Evolutionary conservation across 2,888 invertebrate species (phyloP).

Genomic region (Trichopria drosophilae): DNA sequence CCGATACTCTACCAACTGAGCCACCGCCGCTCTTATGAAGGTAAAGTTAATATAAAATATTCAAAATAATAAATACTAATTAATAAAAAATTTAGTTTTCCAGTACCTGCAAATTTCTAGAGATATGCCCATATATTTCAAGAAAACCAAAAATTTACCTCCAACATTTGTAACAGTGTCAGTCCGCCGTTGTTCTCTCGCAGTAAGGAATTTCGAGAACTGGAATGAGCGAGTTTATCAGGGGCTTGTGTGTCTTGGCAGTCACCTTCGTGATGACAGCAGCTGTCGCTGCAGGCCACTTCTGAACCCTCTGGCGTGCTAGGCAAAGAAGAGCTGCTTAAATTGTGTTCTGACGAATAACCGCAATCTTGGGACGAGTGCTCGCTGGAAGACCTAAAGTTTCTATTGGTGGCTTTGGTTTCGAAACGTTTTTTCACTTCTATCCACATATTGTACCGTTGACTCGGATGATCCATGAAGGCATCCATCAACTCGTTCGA

Average conservation of each 20-base stretch:
- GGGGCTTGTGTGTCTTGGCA: constrained; percentile 49
- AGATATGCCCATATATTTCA: too few relatives aligned
- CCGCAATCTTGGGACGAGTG: constrained; percentile 79
- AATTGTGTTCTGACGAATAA: constrained; percentile 83
- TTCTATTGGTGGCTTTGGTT: constrained; percentile 61
- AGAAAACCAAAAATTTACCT: constrained; percentile 69
- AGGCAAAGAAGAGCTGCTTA: constrained; percentile 76
- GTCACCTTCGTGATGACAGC: constrained; percentile 74
- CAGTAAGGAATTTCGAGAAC: constrained; percentile 48
- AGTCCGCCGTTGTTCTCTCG: constrained; percentile 61
- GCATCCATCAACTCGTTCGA: constrained; percentile 47
- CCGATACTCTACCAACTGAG: too few relatives aligned
- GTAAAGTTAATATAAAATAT: too few relatives aligned
- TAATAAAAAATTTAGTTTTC: too few relatives aligned
- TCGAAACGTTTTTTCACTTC: constrained; percentile 56
- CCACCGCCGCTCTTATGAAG: too few relatives aligned
- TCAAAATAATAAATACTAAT: too few relatives aligned
- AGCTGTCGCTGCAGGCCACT: constrained; percentile 84
- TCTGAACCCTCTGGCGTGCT: constrained; percentile 90
- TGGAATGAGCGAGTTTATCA: constrained; percentile 49
- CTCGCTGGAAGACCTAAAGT: constrained; percentile 68
- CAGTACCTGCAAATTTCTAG: too few relatives aligned
- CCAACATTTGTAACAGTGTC: constrained; percentile 77
- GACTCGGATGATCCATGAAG: constrained; percentile 48
- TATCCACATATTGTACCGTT: constrained; percentile 51